Percentiles rank a stretch among this genome's conserved stretches.
phyloP scores from a whole-genome alignment of 2,888 invertebrate genomes.

The Abrostola tripartita region DNA sequence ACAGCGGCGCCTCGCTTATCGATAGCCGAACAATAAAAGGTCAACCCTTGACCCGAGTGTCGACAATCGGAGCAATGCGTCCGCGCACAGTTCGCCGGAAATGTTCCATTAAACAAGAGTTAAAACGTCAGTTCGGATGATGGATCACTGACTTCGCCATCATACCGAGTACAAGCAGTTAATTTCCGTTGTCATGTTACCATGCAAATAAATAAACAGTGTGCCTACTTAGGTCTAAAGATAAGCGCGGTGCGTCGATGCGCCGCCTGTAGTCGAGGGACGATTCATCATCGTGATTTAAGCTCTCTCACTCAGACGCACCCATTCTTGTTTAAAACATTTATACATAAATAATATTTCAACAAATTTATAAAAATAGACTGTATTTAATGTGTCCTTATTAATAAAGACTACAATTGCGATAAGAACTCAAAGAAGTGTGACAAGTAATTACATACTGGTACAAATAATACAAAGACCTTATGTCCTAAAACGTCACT shows the following conservation, averaged over 20 bases:
- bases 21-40: slow-evolving; percentile 74
- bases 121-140: slow-evolving; percentile 65
- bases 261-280: slow-evolving; percentile 25
- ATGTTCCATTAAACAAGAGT: slow-evolving; percentile 70
- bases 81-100: slow-evolving; percentile 69
- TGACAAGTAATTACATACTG: background rate
- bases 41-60: slow-evolving; percentile 70
- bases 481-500: background rate
- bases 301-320: slow-evolving; percentile 13
- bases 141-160: slow-evolving; percentile 64
- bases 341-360: background rate
- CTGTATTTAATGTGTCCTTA: too few species aligned
- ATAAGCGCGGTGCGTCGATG: slow-evolving; percentile 31
- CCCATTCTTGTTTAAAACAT: slow-evolving; percentile 20
- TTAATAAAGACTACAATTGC: background rate
- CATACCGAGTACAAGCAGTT: slow-evolving; percentile 56
- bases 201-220: slow-evolving; percentile 55
- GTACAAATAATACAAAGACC: too few species aligned
- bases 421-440: background rate
- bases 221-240: slow-evolving; percentile 26
- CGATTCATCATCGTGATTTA: slow-evolving; percentile 46
- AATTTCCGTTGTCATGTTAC: slow-evolving; percentile 61
- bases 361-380: background rate
- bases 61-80: slow-evolving; percentile 69
- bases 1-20: slow-evolving; percentile 74